Base-by-base conservation (phyloP, 2,797 vertebrate species). In the Paguma larvata region DNA sequence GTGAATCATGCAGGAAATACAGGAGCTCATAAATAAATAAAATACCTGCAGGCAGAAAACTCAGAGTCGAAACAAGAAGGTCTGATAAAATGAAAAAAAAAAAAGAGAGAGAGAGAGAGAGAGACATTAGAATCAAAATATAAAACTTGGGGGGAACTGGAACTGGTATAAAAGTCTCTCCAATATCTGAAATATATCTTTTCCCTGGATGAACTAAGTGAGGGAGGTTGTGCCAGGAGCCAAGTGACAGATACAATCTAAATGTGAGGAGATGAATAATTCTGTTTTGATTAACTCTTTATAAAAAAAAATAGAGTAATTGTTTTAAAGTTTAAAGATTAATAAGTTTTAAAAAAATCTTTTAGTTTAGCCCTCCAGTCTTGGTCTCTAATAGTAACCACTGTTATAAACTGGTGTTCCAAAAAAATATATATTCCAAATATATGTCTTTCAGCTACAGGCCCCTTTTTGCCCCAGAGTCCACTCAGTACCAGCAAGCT, bases 1-100 rank as follows among this genome's bases (percentile, higher is more conserved):
- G 73, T 85, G 18, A 94, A 85, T 94, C 79, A 96, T 25, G 16
- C 21, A 32, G 16, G 90, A 94, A 90, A 88, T 65, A 72, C n/a
- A 85, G 25, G 38, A 90, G 19, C n/a, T 92, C 72, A 97, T 94
- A 90, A 96, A 96, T 97, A 96, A 92, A 88, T 90, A 90, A 95
- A 85, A 90, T 56, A 14, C 34, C 44, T 41, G 2, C 0, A 6
- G 59, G 72, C 27, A 32, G 78, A 62, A 85, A 86, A 78, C n/a
- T 92, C 65, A 34, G 30, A 85, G 38, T 30, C 79, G 56, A 85
- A 93, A 94, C 48, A 38, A 96, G 56, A 79, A 89, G 79, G 34
- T 32, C 65, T 63, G 63, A 90, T 32, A 63, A 75, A 86, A 83
- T 83, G 16, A 65, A 83, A 53, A 27, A 63, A 46, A 48, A 27